Evolutionary conservation across 2,888 invertebrate genomes (phyloP).

Genomic region (Proisotoma minuta): DNA sequence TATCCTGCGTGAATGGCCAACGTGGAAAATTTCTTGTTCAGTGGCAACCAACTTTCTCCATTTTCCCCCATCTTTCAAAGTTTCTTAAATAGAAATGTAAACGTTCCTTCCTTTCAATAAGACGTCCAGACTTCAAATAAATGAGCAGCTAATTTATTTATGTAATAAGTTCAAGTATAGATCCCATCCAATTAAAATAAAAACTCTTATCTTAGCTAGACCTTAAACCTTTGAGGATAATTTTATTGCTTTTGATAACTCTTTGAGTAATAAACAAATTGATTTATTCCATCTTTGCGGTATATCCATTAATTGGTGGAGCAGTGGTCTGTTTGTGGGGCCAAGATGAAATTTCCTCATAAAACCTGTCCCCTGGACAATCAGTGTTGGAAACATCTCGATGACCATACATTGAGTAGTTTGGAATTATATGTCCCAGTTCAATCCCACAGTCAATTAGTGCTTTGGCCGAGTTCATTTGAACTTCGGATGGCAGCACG

Average conservation of each 20-base stretch:
- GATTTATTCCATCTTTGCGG: neutral
- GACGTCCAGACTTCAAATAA: too few relatives aligned
- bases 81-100: too few relatives aligned
- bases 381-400: conserved; percentile 63
- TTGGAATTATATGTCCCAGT: conserved; percentile 58
- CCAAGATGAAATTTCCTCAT: conserved; percentile 57
- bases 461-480: conserved; percentile 58
- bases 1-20: conserved; percentile 88
- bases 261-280: too few relatives aligned
- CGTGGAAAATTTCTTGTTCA: conserved; percentile 69
- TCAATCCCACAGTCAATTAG: conserved; percentile 62
- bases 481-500: conserved; percentile 58
- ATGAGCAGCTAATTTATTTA: too few relatives aligned
- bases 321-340: conserved; percentile 57
- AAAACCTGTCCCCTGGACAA: conserved; percentile 64
- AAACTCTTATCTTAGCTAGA: too few relatives aligned
- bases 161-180: too few relatives aligned
- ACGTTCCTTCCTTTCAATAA: too few relatives aligned
- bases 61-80: neutral
- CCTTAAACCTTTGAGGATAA: too few relatives aligned
- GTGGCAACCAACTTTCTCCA: conserved; percentile 32
- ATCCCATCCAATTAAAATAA: too few relatives aligned
- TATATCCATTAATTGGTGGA: neutral
- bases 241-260: too few relatives aligned
- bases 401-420: conserved; percentile 64